Conservation (phyloP, 2,797 vertebrate species). For the Pyrrhura leucotis region DNA sequence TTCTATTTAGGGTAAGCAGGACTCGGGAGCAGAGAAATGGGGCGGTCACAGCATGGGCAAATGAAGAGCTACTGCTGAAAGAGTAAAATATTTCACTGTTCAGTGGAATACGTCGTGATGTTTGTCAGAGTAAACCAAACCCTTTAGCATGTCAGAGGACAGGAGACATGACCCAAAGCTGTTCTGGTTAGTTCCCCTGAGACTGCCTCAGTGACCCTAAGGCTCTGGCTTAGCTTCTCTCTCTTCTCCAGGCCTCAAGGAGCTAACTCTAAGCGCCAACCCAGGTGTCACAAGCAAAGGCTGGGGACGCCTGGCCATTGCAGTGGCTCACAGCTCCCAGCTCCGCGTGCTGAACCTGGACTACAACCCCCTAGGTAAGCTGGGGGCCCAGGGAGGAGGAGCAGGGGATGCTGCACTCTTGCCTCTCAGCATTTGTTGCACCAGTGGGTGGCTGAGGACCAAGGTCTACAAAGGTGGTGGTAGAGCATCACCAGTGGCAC, state of each 20-base stretch:
- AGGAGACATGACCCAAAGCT: background rate
- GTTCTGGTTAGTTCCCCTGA: background rate
- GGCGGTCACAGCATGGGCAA: background rate
- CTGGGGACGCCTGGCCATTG: conserved; percentile 92
- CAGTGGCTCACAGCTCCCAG: conserved; percentile 95
- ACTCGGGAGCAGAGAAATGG: background rate
- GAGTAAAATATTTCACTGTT: background rate
- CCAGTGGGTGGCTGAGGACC: background rate
- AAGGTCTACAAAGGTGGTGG: background rate
- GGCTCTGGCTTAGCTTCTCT: conserved; percentile 19
- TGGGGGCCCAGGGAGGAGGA: background rate
- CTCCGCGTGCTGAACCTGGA: conserved; percentile 93
- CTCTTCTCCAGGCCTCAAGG: conserved; percentile 86
- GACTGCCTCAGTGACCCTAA: background rate
- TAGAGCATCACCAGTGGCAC: background rate
- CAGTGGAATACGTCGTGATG: background rate
- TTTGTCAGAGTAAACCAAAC: background rate
- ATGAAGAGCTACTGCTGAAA: background rate
- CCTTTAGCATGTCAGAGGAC: background rate
- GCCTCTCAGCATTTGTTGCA: accelerated
- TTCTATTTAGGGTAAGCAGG: background rate
- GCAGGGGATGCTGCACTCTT: background rate
- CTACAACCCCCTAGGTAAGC: conserved; percentile 93
- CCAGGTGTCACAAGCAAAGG: conserved; percentile 90
- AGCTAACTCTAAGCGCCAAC: conserved; percentile 93